Conservation (phyloP, 2,797 vertebrate genomes). For the Onychomys leucogaster region DNA sequence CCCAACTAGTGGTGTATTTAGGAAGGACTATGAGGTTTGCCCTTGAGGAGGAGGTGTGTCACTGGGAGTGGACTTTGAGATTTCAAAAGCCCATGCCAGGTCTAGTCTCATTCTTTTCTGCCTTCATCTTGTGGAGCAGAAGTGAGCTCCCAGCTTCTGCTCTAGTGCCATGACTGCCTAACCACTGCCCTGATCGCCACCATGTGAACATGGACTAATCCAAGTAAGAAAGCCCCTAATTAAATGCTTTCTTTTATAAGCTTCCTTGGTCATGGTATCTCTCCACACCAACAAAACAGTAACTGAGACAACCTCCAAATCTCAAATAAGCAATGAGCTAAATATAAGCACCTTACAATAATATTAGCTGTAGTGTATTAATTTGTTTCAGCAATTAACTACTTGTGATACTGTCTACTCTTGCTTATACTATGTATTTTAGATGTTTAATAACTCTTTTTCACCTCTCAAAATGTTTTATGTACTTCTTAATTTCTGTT, state of each 20-base stretch:
- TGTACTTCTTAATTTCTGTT: not conserved
- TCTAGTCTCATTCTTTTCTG: not conserved
- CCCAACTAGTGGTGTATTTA: no score
- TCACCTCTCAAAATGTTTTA: not conserved
- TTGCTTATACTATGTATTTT: not conserved
- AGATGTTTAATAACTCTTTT: not conserved
- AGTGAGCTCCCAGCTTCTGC: not conserved
- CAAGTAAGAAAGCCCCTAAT: not conserved
- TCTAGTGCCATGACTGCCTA: not conserved
- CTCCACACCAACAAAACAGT: not conserved
- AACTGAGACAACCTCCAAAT: not conserved
- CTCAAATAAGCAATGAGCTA: not conserved
- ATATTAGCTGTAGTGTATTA: conserved; percentile 11
- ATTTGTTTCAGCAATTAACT: conserved; percentile 37
- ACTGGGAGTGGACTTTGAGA: not conserved
- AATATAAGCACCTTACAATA: conserved; percentile 45
- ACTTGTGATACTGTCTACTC: not conserved
- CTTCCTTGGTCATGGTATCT: not conserved
- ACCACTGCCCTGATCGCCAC: no score
- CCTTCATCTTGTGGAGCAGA: not conserved
- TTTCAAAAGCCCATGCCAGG: not conserved
- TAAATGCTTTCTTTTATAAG: not conserved
- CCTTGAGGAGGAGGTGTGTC: not conserved
- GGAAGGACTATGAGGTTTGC: not conserved
- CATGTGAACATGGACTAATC: not conserved